Evolutionary conservation across 2,797 vertebrate genomes (phyloP).

Genomic region (Tenualosa thibaudeaui): DNA sequence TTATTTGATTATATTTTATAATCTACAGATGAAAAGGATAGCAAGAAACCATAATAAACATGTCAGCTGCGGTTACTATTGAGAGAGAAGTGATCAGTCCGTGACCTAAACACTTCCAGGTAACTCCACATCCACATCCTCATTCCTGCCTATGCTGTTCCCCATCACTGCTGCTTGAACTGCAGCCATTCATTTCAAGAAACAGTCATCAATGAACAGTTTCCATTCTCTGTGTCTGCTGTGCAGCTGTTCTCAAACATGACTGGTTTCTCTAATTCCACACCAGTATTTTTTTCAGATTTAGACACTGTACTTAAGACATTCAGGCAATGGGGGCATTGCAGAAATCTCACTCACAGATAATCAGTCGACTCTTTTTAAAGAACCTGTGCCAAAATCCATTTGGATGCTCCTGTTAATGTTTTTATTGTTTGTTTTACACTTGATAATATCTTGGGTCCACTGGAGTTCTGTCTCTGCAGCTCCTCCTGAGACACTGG

Average conservation of each 20-base stretch:
- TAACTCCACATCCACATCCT: background rate
- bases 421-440: background rate
- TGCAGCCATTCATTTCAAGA: background rate
- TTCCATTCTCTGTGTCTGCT: background rate
- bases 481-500: background rate
- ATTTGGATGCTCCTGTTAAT: background rate
- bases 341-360: too few species aligned
- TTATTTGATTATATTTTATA: background rate
- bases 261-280: background rate
- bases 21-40: background rate
- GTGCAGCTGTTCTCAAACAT: background rate
- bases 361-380: too few species aligned
- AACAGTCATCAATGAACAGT: background rate
- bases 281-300: background rate
- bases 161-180: background rate
- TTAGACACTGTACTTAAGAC: background rate
- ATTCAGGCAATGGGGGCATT: background rate
- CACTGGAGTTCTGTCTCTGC: background rate
- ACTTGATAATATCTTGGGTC: background rate
- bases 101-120: background rate
- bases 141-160: background rate
- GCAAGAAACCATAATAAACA: background rate
- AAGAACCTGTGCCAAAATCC: background rate
- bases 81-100: background rate
- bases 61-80: background rate